These are phyloP conservation scores for Pandion haliaetus DNA, from an alignment of 2,113 vertebrate species.

Conservation along the genomic window DNA sequence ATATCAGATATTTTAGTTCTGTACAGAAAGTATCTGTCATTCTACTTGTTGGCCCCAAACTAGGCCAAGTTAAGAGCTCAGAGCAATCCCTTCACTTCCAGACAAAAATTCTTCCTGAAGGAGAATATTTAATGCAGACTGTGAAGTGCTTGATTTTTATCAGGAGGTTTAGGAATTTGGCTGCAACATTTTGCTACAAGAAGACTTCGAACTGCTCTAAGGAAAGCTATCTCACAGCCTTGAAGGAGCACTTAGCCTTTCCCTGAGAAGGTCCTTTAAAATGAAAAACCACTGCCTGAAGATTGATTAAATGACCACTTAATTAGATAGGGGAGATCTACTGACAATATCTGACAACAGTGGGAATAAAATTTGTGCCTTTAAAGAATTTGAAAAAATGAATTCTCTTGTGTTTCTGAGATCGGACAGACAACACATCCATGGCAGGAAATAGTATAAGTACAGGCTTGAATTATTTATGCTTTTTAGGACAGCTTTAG, in stretches of 20 bases:
- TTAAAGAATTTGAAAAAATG: background rate
- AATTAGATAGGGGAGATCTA: background rate
- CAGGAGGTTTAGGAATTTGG: background rate
- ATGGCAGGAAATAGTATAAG: background rate
- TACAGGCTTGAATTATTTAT: background rate
- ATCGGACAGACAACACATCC: background rate
- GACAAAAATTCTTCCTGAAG: background rate
- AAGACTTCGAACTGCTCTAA: background rate
- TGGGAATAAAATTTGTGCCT: background rate
- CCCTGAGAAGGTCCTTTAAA: background rate
- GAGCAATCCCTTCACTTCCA: background rate
- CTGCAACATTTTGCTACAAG: background rate
- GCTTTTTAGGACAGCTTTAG: background rate
- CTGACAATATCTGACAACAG: background rate
- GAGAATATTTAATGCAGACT: background rate
- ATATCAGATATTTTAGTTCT: background rate
- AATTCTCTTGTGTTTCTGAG: background rate
- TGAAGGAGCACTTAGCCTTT: background rate
- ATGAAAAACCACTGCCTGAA: background rate
- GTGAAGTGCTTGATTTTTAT: background rate
- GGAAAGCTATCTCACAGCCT: background rate
- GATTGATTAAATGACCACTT: slow-evolving; percentile 26
- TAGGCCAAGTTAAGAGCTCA: background rate
- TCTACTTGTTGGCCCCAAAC: background rate
- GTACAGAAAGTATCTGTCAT: background rate